Percentiles rank a stretch among this genome's conserved stretches.
Conservation (phyloP, 2,797 vertebrate genomes). For the Morus bassanus region DNA sequence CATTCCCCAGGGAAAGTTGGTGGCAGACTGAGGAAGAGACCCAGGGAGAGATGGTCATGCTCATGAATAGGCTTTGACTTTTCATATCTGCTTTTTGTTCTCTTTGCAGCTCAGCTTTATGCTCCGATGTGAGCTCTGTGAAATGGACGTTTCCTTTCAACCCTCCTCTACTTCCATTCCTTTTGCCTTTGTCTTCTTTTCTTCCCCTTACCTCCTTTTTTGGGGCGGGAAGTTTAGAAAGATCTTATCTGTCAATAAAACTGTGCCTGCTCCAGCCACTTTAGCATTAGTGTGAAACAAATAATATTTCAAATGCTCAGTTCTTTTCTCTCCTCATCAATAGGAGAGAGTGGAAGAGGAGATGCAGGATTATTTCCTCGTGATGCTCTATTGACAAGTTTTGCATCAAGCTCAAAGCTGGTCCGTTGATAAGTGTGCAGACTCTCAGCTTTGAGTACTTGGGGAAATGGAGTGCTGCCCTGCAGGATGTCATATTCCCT, state of each 20-base stretch:
- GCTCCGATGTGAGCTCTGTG: neutral
- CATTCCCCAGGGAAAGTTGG: neutral
- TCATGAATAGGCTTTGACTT: slow-evolving; percentile 10
- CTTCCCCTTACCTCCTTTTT: neutral
- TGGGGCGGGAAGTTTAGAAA: neutral
- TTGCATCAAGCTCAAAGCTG: neutral
- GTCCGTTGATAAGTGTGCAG: neutral
- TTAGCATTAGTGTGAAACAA: neutral
- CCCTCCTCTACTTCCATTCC: neutral
- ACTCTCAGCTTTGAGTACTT: neutral
- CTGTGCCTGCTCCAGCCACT: neutral
- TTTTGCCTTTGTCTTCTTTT: neutral
- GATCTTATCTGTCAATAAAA: neutral
- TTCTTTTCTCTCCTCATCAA: neutral
- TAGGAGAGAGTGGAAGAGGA: neutral
- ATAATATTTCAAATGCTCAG: neutral
- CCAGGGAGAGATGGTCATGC: neutral
- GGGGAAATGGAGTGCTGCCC: neutral
- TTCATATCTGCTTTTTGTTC: neutral
- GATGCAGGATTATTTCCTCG: neutral
- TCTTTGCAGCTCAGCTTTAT: neutral
- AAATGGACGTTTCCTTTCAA: neutral
- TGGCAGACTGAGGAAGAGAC: neutral
- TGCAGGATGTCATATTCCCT: rapidly evolving
- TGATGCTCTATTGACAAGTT: neutral